phyloP scores from a whole-genome alignment of 1,140 invertebrate genomes.

The Tetragonula clypearis region DNA sequence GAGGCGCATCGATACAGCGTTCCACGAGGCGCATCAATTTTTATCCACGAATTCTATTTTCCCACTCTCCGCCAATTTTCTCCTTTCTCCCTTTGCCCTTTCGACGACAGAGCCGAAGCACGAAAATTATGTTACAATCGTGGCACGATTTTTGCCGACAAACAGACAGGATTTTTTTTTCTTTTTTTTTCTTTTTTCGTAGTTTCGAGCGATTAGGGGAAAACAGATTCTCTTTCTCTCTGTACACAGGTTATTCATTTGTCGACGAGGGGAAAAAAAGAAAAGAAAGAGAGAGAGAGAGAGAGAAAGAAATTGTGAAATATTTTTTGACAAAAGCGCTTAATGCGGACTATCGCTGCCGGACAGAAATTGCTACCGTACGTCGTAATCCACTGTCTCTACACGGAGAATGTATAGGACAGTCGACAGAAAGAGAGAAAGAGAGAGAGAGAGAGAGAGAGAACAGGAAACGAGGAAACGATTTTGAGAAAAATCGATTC shows the following conservation, averaged over 20 bases:
- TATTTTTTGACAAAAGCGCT: not conserved
- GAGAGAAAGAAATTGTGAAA: too few species aligned
- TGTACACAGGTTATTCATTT: not conserved
- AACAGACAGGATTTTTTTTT: not conserved
- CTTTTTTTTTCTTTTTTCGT: not conserved
- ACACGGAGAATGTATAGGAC: too few species aligned
- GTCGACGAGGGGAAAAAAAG: not conserved
- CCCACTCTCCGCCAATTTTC: not conserved
- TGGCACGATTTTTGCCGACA: not conserved
- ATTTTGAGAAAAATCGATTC: conserved; percentile 11
- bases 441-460: too few species aligned
- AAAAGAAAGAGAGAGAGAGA: too few species aligned
- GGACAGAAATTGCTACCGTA: not conserved
- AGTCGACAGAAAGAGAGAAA: not conserved
- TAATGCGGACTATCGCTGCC: not conserved
- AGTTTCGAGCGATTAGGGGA: not conserved
- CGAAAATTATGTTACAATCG: not conserved
- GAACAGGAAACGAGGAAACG: not conserved
- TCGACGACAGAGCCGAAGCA: not conserved
- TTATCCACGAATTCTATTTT: not conserved
- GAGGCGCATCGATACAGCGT: not conserved
- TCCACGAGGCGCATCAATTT: not conserved
- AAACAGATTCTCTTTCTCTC: not conserved
- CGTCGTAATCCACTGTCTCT: not conserved
- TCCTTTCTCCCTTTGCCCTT: not conserved